Base-by-base conservation (phyloP, 2,888 invertebrate species). In the Watsonalla binaria region DNA sequence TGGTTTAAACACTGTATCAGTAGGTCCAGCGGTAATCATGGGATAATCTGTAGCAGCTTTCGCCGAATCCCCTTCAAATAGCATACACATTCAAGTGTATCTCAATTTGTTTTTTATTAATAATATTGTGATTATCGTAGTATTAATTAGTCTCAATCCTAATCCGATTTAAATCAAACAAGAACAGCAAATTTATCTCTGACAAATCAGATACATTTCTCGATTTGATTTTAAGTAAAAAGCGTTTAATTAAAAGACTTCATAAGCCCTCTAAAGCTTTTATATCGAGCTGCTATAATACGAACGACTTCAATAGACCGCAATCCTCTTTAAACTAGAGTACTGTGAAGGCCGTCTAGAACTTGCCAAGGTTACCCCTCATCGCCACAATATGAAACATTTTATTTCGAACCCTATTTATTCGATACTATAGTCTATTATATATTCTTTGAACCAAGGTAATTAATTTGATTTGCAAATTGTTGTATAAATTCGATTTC, bases 291-390 rank as follows among this genome's bases (percentile, higher is more conserved):
- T 54, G 59, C 58, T 58, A 60, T 67, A 58, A 62, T 52, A 54
- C 52, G 50, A 53, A 53, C 51, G 55, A 65, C 58, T 66, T 59
- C 54, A 58, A 47, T 33, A 60, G 54, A 56, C 59, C 56, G 51
- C 56, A 65, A 61, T 63, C 58, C 59, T 54, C 55, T 53, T 45
- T 37, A 48, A 58, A 58, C 53, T 54, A 51, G 52, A 58, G 57
- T 55, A 58, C 46, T 51, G 53, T 37, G 56, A 63, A 72, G 69
- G 69, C 47, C 61, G 68, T 73, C 72, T 72, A 60, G 66, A 53
- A 61, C 62, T 53, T 24, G 45, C 45, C 46, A 58, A 63, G 61
- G 60, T 49, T 49, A 37, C 37, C 15, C 37, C 37, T 11, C 37
- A 9, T 37, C 13, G 37, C 37, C 37, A 8, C 37, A 49, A 49